Conservation (phyloP, 2,797 vertebrate species). For the Falco biarmicus region DNA sequence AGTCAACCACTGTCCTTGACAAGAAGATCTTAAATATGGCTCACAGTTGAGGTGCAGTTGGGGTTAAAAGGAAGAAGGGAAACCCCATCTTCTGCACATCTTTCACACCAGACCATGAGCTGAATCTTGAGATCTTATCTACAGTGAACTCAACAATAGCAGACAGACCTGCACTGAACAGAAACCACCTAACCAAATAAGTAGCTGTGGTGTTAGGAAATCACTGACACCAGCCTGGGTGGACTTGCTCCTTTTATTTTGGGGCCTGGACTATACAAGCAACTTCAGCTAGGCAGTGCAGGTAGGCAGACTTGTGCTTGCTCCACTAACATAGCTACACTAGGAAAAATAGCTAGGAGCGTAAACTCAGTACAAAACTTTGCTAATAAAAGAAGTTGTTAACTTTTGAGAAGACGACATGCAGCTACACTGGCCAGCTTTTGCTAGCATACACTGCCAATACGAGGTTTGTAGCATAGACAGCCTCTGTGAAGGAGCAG, state of each 20-base stretch:
- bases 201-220: neutral
- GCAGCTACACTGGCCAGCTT: neutral
- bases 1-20: neutral
- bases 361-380: neutral
- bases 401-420: neutral
- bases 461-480: neutral
- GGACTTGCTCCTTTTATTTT: neutral
- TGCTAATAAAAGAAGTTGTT: neutral
- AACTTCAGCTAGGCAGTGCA: neutral
- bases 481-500: neutral
- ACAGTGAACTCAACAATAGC: neutral
- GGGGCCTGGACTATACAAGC: neutral
- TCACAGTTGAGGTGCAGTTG: neutral
- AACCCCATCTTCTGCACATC: neutral
- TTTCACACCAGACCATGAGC: neutral
- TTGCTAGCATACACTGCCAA: neutral
- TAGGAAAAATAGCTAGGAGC: neutral
- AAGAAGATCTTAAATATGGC: neutral
- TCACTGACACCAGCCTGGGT: neutral
- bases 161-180: neutral
- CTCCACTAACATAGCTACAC: neutral
- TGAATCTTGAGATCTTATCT: neutral
- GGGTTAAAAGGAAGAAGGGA: neutral
- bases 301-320: neutral
- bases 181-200: neutral